Conservation (phyloP, 2,113 vertebrate genomes). For the Poecilia latipinna region DNA sequence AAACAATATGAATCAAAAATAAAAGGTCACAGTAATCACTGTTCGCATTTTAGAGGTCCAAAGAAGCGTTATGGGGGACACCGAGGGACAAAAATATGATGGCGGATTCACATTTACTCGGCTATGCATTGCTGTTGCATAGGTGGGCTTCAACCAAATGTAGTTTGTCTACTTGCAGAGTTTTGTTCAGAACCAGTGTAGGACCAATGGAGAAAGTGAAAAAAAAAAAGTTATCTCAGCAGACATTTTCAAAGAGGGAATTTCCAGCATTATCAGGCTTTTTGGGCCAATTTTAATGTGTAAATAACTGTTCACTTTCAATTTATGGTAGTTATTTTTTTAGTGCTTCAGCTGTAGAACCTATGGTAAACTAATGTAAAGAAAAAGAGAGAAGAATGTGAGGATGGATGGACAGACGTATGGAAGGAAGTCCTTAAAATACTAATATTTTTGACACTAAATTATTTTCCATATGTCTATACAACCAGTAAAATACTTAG, state of each 20-base stretch:
- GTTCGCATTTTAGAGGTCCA: constrained; percentile 15
- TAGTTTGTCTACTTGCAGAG: background rate
- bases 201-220: background rate
- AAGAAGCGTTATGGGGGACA: background rate
- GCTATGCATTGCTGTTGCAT: constrained; percentile 14
- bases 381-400: too few relatives aligned
- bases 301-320: too few relatives aligned
- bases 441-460: too few relatives aligned
- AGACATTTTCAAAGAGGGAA: background rate
- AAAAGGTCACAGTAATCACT: constrained; percentile 49
- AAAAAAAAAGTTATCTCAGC: background rate
- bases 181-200: constrained; percentile 1
- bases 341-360: too few relatives aligned
- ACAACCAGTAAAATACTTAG: too few relatives aligned
- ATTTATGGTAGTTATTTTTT: too few relatives aligned
- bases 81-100: constrained; percentile 5
- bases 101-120: constrained; percentile 13
- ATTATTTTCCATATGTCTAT: too few relatives aligned
- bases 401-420: background rate
- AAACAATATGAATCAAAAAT: constrained; percentile 14
- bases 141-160: background rate
- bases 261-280: background rate
- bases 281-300: too few relatives aligned
- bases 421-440: background rate
- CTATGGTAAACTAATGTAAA: too few relatives aligned